Evolutionary conservation across 2,888 invertebrate genomes (phyloP), one percentile per base, ranked within the genome.

Genomic region (Vannuccia rotundouncinata): DNA sequence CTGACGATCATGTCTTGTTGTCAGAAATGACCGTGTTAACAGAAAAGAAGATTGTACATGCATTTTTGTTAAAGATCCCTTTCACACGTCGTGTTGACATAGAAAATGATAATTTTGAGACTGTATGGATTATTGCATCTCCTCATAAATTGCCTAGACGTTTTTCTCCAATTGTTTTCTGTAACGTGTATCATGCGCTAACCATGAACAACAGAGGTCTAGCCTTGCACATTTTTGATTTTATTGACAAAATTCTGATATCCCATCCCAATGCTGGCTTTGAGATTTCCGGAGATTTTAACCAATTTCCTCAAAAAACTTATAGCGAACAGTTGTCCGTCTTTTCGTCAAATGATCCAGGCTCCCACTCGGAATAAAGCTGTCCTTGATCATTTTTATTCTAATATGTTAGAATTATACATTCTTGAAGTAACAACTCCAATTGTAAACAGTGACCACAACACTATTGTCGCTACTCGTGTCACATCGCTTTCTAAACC

Each of bases 61-160:
- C n/a, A n/a, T n/a, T n/a, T n/a, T n/a, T n/a, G n/a, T n/a, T n/a
- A n/a, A n/a, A n/a, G n/a, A n/a, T n/a, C n/a, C n/a, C n/a, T n/a
- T n/a, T n/a, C 66, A 66, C 66, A 66, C 66, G 66, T 66, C 66
- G 66, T 5, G 66, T 22, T 27, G 66, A 66, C 66, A 17, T 66
- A 27, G 66, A 66, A 66, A 27, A 66, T 22, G 66, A 66, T 66
- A 27, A 66, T 27, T 27, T 66, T 22, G 66, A 66, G 25, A 27
- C 25, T 66, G 25, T 66, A 27, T 66, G 66, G 66, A 66, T 66
- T 66, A 66, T 27, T 66, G 25, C 25, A 27, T 22, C 22, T 22
- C 66, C 66, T 22, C 13, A 66, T 27, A 66, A 66, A 66, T 27
- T 66, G 2, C 66, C 66, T 22, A 17, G 66, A 17, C 13, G 25